Base-by-base conservation (phyloP, 2,888 invertebrate genomes). In the Listrodromus nycthemerus region DNA sequence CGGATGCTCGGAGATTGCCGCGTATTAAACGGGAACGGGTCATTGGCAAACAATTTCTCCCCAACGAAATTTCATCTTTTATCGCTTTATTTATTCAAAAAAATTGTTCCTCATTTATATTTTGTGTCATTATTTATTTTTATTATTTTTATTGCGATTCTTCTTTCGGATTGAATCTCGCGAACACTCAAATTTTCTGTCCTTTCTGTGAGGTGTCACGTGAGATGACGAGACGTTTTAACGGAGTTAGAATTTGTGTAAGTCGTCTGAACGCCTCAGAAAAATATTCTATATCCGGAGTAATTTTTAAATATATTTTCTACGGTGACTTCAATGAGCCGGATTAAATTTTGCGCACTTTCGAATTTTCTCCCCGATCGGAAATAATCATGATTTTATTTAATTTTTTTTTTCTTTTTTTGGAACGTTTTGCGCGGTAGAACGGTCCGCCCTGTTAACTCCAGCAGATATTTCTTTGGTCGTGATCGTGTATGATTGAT, bases 401-500 rank as follows among this genome's bases (percentile, higher is more conserved):
- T 37, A 2, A 21, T 52, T 52, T 19, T 21, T 10, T 24, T 75
- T 75, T 77, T 83, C 58, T 41, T 52, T 6, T 73, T 58, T 52
- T 3, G 13, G 24, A 65, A 24, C n/a, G 73, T 66, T 80, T 55
- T 33, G 10, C 24, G 45, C 66, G 21, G 21, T 24, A 30, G 37
- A 16, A 41, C 61, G 52, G 66, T 63, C 41, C 27, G 67, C 33
- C 55, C 66, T 63, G 52, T 76, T 69, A 50, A 61, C 67, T 75
- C 75, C 58, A 37, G 66, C 63, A 50, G 76, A 55, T 30, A 79
- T 79, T 83, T 65, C 78, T 71, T 78, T 75, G 66, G 78, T 55
- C n/a, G 70, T 81, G 81, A 81, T 84, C 85, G 86, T 86, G 84
- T 88, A 92, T 93, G 93, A 93, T 93, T 91, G 92, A 93, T 93